Percentiles rank a stretch among this genome's conserved stretches.
Conservation (phyloP, 2,797 vertebrate genomes). For the Emydoidea blandingii region DNA sequence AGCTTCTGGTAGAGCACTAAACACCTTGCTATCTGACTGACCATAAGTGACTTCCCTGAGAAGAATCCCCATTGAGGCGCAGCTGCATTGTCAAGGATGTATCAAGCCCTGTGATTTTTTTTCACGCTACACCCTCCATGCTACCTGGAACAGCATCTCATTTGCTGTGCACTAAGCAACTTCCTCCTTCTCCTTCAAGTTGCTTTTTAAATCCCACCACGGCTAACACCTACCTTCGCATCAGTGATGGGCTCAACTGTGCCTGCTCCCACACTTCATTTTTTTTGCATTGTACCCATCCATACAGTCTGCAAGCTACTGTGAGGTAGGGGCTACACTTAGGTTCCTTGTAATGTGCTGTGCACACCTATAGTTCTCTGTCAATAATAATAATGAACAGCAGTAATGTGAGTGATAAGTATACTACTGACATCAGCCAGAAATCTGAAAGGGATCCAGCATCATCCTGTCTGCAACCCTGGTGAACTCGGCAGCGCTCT, state of each 20-base stretch:
- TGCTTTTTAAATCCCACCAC: neutral
- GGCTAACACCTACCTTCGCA: neutral
- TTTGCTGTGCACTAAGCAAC: neutral
- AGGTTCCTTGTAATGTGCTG: neutral
- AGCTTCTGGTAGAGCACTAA: neutral
- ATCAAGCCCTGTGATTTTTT: neutral
- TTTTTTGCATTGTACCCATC: neutral
- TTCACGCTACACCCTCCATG: neutral
- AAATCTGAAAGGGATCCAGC: slow-evolving; percentile 50
- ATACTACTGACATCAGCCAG: slow-evolving; percentile 53
- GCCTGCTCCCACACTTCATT: neutral
- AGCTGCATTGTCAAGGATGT: neutral
- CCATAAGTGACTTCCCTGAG: neutral
- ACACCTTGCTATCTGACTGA: neutral
- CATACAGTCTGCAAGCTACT: neutral
- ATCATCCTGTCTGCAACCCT: slow-evolving; percentile 22
- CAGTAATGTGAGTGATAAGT: slow-evolving; percentile 53
- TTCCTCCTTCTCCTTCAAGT: slow-evolving; percentile 17
- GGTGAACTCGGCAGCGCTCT: slow-evolving; percentile 57
- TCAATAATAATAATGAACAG: slow-evolving; percentile 15
- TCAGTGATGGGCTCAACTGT: neutral
- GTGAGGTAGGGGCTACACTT: neutral
- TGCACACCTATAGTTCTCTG: neutral
- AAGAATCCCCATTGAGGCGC: accelerated
- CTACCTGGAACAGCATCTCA: neutral